Conservation (phyloP, 1,140 invertebrate species). For the Orius insidiosus region DNA sequence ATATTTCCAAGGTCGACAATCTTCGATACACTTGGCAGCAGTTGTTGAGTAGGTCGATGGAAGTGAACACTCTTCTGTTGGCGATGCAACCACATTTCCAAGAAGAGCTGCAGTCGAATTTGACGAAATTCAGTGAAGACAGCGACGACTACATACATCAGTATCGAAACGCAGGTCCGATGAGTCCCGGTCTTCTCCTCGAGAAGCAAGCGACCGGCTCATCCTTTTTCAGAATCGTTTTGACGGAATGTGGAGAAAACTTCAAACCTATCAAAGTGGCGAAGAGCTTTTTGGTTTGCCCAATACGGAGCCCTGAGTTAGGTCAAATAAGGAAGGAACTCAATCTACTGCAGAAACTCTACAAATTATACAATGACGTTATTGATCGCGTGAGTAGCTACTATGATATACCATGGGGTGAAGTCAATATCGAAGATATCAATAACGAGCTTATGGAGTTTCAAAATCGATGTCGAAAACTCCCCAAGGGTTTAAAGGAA, state of each 20-base stretch:
- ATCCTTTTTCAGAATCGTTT: conserved; percentile 52
- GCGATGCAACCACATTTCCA: conserved; percentile 79
- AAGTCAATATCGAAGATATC: conserved; percentile 69
- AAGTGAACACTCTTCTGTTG: conserved; percentile 64
- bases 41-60: conserved; percentile 50
- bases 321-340: conserved; percentile 64
- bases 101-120: conserved; percentile 61
- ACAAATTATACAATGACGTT: conserved; percentile 57
- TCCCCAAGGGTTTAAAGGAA: conserved; percentile 68
- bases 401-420: conserved; percentile 64
- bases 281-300: conserved; percentile 67
- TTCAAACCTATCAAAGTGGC: conserved; percentile 60
- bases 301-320: conserved; percentile 64
- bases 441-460: conserved; percentile 62
- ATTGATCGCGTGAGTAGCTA: conserved; percentile 70
- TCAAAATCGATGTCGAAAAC: conserved; percentile 57
- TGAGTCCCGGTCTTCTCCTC: conserved; percentile 76
- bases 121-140: conserved; percentile 67
- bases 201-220: conserved; percentile 63
- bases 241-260: conserved; percentile 61
- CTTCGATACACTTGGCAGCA: conserved; percentile 76
- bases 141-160: conserved; percentile 65
- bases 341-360: conserved; percentile 68
- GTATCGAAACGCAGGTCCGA: conserved; percentile 74
- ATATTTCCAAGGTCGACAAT: no score